Base-by-base conservation (phyloP, 1,140 invertebrate genomes). In the Diabrotica virgifera region DNA sequence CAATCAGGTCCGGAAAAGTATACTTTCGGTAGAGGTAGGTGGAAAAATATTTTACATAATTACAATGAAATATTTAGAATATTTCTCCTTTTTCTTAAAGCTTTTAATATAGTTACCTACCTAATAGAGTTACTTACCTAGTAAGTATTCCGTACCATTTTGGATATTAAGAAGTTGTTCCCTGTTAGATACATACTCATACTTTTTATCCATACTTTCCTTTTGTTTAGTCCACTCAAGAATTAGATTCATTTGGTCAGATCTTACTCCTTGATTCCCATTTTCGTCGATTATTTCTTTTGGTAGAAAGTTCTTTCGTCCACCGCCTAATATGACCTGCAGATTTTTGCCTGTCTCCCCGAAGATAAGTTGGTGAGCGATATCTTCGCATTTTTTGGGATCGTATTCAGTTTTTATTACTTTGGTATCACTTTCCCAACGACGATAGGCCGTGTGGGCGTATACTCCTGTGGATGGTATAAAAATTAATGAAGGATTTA, bases 341-440 rank as follows among this genome's bases (percentile, higher is more conserved):
- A 87, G 78, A 9, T 81, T 79, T 60, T 79, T 83, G 6, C 86
- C 86, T 9, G 90, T 89, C 0, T 84, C 77, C 36, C 88, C 85
- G 64, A 86, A 84, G 5, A 94, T 82, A 13, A 93, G 80, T 74
- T 94, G 92, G 5, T 82, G 79, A 0, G 90, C 90, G 59, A 94
- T 91, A 74, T 94, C 92, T 54, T 85, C 83, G 75, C 88, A 89
- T 0, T 81, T 75, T 5, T 78, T 78, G 5, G 79, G 77, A 50
- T 80, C 74, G n/a, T 71, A 63, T 6, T 77, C 78, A 35, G 64
- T 76, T 6, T 70, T 72, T 52, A 70, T 36, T 13, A 90, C 77
- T 64, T 90, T 86, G n/a, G 80, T 77, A 72, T 93, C 90, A 62
- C 85, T 84, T 78, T 94, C 92, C 91, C 91, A 94, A 63, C 88